Conservation (phyloP, 2,888 invertebrate species). For the Campoletis raptor region DNA sequence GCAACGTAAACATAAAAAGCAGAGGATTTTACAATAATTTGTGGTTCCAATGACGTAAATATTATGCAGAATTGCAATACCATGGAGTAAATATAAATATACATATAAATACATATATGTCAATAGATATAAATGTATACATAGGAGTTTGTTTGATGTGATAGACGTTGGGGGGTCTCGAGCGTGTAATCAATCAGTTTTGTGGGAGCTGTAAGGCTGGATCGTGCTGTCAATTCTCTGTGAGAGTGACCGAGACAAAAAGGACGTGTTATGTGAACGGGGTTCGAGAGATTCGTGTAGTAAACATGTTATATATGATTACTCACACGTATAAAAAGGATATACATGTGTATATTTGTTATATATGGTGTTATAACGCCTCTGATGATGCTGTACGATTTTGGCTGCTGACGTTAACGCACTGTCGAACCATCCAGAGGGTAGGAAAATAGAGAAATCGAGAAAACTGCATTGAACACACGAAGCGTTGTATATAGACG, state of each 20-base stretch:
- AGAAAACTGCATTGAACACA: conserved; percentile 24
- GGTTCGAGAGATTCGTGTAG: conserved; percentile 35
- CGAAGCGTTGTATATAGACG: not conserved
- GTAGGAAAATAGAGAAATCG: conserved; percentile 25
- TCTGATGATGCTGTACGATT: not conserved
- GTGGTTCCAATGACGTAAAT: conserved; percentile 51
- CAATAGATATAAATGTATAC: conserved; percentile 18
- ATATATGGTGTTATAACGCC: conserved; percentile 2
- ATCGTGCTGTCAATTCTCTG: conserved; percentile 33
- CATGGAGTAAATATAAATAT: conserved; percentile 13
- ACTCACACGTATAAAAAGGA: not conserved
- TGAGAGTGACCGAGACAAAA: conserved; percentile 33
- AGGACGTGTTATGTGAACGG: conserved; percentile 60
- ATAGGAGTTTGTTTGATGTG: conserved; percentile 60
- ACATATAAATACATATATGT: not conserved
- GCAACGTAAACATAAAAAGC: not conserved
- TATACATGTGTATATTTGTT: not conserved
- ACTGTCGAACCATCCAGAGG: conserved; percentile 12
- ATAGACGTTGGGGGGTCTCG: conserved; percentile 63
- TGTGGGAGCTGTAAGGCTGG: conserved; percentile 75
- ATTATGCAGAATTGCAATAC: conserved; percentile 17
- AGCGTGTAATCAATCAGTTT: conserved; percentile 81
- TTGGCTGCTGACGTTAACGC: conserved; percentile 26
- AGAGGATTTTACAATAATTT: conserved; percentile 30
- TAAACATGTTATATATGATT: conserved; percentile 15